Evolutionary conservation across 2,888 invertebrate species (phyloP).

Genomic region (Lutraria lutraria): DNA sequence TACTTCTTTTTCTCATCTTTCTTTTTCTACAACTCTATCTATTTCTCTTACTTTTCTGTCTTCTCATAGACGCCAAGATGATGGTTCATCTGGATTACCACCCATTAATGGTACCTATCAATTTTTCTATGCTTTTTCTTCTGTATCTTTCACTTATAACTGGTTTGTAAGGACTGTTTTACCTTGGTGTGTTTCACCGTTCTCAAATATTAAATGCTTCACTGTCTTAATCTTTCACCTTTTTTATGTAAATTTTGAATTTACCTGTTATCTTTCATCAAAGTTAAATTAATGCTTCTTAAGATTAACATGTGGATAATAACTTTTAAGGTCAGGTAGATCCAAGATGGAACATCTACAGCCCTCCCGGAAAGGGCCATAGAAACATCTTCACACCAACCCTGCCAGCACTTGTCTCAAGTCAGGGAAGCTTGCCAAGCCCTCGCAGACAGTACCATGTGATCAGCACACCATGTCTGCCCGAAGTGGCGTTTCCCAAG

Average conservation of each 20-base stretch:
- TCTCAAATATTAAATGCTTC: background rate
- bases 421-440: background rate
- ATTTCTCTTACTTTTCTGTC: background rate
- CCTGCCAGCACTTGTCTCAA: background rate
- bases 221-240: background rate
- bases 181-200: background rate
- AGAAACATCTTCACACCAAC: background rate
- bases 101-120: constrained; percentile 9
- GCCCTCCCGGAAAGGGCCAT: background rate
- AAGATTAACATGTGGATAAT: background rate
- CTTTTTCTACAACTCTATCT: background rate
- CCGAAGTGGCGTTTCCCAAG: background rate
- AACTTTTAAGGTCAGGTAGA: background rate
- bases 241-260: background rate
- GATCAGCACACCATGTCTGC: background rate
- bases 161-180: background rate
- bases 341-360: background rate
- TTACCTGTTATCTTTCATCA: background rate
- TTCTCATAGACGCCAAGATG: background rate
- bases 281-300: background rate
- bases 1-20: background rate
- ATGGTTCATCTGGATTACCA: constrained; percentile 10
- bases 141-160: background rate
- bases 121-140: background rate
- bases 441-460: background rate